A percentile compares a stretch with the other conserved stretches of the same genome.
Evolutionary conservation across 1,140 invertebrate species (phyloP).

Genomic region (Zaprionus tsacasi): DNA sequence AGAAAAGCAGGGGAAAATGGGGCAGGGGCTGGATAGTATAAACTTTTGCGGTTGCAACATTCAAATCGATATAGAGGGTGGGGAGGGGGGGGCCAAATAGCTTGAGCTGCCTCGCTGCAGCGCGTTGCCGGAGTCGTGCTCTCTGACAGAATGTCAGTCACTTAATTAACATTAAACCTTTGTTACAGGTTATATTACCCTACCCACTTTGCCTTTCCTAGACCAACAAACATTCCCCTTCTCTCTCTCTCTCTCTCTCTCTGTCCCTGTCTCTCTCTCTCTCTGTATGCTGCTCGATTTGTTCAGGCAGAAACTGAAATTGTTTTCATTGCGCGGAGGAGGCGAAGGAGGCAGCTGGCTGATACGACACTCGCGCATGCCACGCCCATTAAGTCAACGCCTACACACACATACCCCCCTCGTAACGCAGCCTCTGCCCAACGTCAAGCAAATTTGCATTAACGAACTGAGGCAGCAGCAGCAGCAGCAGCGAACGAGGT

Average conservation of each 20-base stretch:
- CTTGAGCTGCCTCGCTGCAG: neutral
- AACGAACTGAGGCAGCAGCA: conserved; percentile 28
- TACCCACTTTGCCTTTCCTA: neutral
- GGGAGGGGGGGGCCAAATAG: neutral
- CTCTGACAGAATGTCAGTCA: conserved; percentile 32
- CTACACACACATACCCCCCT: neutral
- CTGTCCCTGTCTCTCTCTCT: neutral
- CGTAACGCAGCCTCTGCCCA: neutral
- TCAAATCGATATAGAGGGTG: conserved; percentile 28
- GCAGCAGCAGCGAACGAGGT: neutral
- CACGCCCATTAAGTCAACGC: conserved; percentile 28
- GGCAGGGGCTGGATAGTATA: neutral
- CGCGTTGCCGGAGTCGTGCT: neutral
- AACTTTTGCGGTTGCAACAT: conserved; percentile 11
- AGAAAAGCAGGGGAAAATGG: neutral
- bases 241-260: neutral
- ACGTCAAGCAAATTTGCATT: conserved; percentile 65
- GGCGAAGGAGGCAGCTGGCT: conserved; percentile 18
- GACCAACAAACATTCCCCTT: neutral
- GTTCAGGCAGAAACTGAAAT: conserved; percentile 56
- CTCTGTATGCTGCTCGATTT: conserved; percentile 14
- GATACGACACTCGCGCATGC: conserved; percentile 25
- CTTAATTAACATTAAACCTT: conserved; percentile 72
- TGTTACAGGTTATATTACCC: conserved; percentile 14
- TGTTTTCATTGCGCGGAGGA: conserved; percentile 46